A percentile compares a stretch with the other conserved stretches of the same genome.
Conservation (phyloP, 2,113 vertebrate species). For the Rhinolophus sinicus region DNA sequence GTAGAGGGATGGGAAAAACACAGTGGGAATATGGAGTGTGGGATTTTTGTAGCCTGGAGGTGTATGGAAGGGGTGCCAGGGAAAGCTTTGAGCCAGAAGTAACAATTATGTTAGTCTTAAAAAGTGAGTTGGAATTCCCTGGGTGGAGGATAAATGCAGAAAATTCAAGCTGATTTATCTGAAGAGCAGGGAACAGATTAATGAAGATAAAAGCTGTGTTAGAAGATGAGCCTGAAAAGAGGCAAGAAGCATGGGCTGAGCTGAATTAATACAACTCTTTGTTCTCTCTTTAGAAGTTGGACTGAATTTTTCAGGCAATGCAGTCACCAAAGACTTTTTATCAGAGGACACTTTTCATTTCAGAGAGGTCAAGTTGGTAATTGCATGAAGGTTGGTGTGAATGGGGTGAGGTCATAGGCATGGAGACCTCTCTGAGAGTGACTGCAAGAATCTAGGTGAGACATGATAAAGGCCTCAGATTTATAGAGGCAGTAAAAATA, state of each 20-base stretch:
- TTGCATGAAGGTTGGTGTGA: neutral
- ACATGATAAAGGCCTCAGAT: neutral
- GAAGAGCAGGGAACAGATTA: neutral
- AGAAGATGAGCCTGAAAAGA: neutral
- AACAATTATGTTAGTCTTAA: neutral
- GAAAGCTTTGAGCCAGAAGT: neutral
- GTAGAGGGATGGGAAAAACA: neutral
- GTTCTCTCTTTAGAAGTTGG: neutral
- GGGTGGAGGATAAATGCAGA: neutral
- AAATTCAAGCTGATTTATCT: neutral
- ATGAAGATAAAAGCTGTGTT: neutral
- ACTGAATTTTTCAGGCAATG: neutral
- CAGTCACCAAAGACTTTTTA: neutral
- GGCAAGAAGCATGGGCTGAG: neutral
- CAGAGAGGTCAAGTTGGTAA: neutral
- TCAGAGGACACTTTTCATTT: neutral
- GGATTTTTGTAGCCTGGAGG: neutral
- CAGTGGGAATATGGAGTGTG: neutral
- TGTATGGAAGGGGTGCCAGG: too few species aligned
- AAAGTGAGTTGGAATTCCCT: neutral
- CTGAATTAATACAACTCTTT: neutral
- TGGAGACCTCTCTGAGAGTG: too few species aligned
- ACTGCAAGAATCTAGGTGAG: neutral
- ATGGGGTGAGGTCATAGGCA: neutral
- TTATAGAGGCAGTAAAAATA: neutral